These are phyloP conservation scores for Nemapogon koenigi DNA, from an alignment of 2,888 invertebrate genomes.

Conservation along the genomic window DNA sequence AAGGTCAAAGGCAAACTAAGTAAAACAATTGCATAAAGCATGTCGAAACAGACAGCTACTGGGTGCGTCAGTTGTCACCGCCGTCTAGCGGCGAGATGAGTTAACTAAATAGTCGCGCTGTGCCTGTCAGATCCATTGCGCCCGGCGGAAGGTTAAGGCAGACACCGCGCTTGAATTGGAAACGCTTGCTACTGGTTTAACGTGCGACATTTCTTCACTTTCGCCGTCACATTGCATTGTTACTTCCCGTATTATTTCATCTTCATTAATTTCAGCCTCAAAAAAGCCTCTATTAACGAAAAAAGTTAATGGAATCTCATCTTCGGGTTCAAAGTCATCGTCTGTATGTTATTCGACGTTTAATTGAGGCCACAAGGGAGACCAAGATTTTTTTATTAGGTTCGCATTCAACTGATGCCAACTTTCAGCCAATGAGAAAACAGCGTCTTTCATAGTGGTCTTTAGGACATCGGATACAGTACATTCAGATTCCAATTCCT, in stretches of 20 bases:
- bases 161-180: background rate
- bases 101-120: too few relatives aligned
- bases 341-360: slow-evolving; percentile 8
- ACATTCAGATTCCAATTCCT: too few relatives aligned
- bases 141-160: too few relatives aligned
- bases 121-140: too few relatives aligned
- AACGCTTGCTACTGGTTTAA: slow-evolving; percentile 11
- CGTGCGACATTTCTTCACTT: slow-evolving; percentile 12
- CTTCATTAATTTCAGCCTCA: slow-evolving; percentile 13
- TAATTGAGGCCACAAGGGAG: slow-evolving; percentile 11
- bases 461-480: background rate
- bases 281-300: slow-evolving; percentile 10
- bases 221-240: slow-evolving; percentile 10
- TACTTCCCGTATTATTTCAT: slow-evolving; percentile 13
- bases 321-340: slow-evolving; percentile 11
- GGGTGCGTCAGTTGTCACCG: too few relatives aligned
- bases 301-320: slow-evolving; percentile 9
- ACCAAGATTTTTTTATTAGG: slow-evolving; percentile 11
- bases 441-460: background rate
- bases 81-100: too few relatives aligned
- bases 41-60: too few relatives aligned
- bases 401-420: slow-evolving; percentile 7
- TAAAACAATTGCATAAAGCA: too few relatives aligned
- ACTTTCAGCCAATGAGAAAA: background rate
- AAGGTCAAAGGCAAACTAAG: too few relatives aligned